Percentiles rank a stretch among this genome's conserved stretches.
Evolutionary conservation across 2,888 invertebrate genomes (phyloP).

Genomic region (Bombylius discolor): DNA sequence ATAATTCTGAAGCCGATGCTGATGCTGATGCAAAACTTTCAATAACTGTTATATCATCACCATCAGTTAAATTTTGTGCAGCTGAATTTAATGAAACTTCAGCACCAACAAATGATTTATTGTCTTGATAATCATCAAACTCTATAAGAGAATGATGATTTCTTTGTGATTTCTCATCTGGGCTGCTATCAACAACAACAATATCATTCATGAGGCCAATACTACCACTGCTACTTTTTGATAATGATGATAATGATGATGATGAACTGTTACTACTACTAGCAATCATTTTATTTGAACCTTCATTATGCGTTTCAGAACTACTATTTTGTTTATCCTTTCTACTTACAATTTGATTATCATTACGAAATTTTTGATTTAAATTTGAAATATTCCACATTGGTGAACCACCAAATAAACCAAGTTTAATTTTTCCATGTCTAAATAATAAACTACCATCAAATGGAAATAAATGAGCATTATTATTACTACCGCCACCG

Average conservation of each 20-base stretch:
- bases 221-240: background rate
- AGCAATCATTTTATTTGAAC: background rate
- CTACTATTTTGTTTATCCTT: background rate
- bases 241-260: background rate
- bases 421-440: constrained; percentile 47
- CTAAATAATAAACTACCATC: constrained; percentile 35
- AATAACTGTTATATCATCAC: constrained; percentile 45
- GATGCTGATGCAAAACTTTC: constrained; percentile 37
- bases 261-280: background rate
- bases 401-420: constrained; percentile 50
- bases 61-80: constrained; percentile 43
- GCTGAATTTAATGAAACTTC: constrained; percentile 46
- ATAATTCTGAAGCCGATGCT: constrained; percentile 35
- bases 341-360: background rate
- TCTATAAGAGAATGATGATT: constrained; percentile 35
- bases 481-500: constrained; percentile 12
- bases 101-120: constrained; percentile 41
- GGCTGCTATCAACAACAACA: constrained; percentile 28
- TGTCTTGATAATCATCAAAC: constrained; percentile 45
- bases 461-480: constrained; percentile 4
- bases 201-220: constrained; percentile 14
- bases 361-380: background rate
- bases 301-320: too few species aligned
- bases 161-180: constrained; percentile 33
- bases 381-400: constrained; percentile 41